These are phyloP conservation scores for Hydractinia symbiolongicarpus DNA, from an alignment of 30 jellyfish, hydroid and myxozoan genomes.

Conservation along the genomic window DNA sequence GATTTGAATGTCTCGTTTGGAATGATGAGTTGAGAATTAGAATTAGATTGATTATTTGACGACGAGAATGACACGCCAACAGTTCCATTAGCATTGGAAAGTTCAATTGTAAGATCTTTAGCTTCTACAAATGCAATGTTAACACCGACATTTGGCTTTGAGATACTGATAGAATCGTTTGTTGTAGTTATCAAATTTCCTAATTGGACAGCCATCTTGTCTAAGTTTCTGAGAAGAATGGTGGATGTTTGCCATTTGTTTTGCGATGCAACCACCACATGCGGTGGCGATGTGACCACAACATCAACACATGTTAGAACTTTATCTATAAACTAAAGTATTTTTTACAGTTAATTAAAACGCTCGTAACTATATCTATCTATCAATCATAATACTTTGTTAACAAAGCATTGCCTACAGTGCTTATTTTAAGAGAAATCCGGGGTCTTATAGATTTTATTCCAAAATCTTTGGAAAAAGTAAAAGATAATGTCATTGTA, in stretches of 20 bases:
- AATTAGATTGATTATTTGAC: neutral
- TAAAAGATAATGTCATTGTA: neutral
- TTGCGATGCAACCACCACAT: neutral
- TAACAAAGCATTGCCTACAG: no score
- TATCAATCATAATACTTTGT: no score
- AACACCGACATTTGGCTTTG: neutral
- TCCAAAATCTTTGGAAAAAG: no score
- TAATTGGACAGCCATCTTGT: neutral
- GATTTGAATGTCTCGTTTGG: slow-evolving; percentile 16
- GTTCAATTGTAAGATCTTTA: neutral
- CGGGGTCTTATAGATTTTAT: no score
- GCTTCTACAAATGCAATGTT: neutral
- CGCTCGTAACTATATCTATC: neutral
- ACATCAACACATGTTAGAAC: slow-evolving; percentile 2
- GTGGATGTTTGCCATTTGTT: neutral
- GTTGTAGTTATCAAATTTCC: neutral
- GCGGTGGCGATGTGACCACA: neutral
- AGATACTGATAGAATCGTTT: neutral
- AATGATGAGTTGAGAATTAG: neutral
- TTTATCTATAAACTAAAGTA: neutral
- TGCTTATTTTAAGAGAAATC: no score
- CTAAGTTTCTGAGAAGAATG: neutral
- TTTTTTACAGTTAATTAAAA: neutral
- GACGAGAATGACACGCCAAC: neutral
- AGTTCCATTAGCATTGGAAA: neutral